Evolutionary conservation across 2,888 invertebrate genomes (phyloP).

Genomic region (Spialia ferax): DNA sequence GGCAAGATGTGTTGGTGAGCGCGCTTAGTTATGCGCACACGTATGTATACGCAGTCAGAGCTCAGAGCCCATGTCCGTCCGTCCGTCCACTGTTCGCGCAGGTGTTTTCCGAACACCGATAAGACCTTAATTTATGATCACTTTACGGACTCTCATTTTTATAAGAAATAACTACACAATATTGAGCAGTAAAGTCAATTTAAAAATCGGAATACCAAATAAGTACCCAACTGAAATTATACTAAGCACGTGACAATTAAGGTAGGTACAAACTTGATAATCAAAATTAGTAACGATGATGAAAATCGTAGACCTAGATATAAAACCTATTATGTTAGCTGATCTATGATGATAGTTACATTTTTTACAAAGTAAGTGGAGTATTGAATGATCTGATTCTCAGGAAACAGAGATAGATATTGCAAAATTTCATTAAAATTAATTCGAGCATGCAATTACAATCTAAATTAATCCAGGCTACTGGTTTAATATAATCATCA

Average conservation of each 20-base stretch:
- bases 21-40: conserved; percentile 12
- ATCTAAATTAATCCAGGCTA: background rate
- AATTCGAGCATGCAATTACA: background rate
- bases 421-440: too few species aligned
- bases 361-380: too few species aligned
- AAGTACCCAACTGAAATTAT: background rate
- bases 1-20: conserved; percentile 40
- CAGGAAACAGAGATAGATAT: too few species aligned
- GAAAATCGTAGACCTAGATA: too few species aligned
- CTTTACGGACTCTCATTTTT: conserved; percentile 19
- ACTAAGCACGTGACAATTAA: background rate
- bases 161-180: background rate
- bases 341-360: too few species aligned
- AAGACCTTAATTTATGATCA: conserved; percentile 27
- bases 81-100: conserved; percentile 43
- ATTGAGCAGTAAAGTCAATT: background rate
- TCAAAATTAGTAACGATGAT: too few species aligned
- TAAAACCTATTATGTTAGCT: too few species aligned
- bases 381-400: too few species aligned
- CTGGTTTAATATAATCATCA: too few species aligned
- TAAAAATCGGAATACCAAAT: background rate
- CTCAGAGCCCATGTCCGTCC: conserved; percentile 31
- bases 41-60: conserved; percentile 29
- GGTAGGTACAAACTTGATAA: too few species aligned
- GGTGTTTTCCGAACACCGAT: conserved; percentile 47